phyloP scores from a whole-genome alignment of 2,113 vertebrate genomes.

The Tachysurus vachellii region DNA sequence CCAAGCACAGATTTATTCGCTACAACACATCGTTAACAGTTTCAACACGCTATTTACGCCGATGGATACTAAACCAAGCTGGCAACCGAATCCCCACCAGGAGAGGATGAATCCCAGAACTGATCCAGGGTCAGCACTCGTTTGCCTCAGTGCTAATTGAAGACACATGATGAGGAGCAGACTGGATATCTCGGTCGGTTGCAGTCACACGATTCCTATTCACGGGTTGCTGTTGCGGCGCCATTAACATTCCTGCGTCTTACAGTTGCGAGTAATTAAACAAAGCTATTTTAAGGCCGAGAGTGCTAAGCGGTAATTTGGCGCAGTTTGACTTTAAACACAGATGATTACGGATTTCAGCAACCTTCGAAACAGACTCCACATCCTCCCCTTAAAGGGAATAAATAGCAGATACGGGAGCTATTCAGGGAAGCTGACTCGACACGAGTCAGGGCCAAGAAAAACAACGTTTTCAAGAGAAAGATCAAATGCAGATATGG shows the following conservation, averaged over 20 bases:
- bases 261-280: conserved; percentile 69
- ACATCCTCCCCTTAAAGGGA: conserved; percentile 33
- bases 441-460: not conserved
- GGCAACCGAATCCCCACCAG: not conserved
- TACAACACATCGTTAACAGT: not conserved
- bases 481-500: not conserved
- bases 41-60: not conserved
- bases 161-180: conserved; percentile 64
- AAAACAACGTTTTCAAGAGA: not conserved
- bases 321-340: conserved; percentile 59
- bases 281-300: conserved; percentile 67
- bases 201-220: conserved; percentile 61
- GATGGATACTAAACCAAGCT: not conserved
- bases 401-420: conserved; percentile 34
- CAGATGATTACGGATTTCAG: conserved; percentile 67
- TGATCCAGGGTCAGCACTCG: conserved; percentile 6
- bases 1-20: not conserved
- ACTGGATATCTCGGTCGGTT: conserved; percentile 44
- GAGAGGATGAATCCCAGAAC: not conserved
- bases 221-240: conserved; percentile 17
- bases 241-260: conserved; percentile 62
- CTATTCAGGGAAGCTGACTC: not conserved
- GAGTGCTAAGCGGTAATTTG: conserved; percentile 65
- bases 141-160: conserved; percentile 53
- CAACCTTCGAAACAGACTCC: conserved; percentile 61